A percentile compares a stretch with the other conserved stretches of the same genome.
These are phyloP conservation scores for Galeopterus variegatus DNA, from an alignment of 2,113 vertebrate species.

Conservation along the genomic window DNA sequence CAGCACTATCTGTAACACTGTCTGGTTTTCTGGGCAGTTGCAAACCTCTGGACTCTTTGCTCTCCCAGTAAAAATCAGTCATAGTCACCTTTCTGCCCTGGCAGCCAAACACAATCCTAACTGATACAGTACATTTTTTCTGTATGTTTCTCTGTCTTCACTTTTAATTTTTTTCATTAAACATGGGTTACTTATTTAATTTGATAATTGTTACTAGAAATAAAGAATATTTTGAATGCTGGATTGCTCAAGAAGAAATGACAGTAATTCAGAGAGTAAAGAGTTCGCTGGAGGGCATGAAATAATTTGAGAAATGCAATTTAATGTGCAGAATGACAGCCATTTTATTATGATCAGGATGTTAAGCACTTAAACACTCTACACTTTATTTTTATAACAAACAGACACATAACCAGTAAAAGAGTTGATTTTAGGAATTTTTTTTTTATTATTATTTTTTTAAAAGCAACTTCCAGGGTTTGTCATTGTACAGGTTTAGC, in stretches of 20 bases:
- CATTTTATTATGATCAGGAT: not conserved
- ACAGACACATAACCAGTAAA: constrained; percentile 59
- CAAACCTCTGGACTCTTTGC: not conserved
- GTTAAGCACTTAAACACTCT: not conserved
- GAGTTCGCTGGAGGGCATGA: not conserved
- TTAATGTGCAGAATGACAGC: not conserved
- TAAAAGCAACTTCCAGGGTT: constrained; percentile 77
- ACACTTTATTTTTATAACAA: constrained; percentile 49
- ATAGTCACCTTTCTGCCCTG: not conserved
- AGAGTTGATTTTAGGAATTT: constrained; percentile 76
- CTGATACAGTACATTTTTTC: not conserved
- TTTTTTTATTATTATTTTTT: constrained; percentile 79
- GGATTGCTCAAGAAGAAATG: constrained; percentile 26
- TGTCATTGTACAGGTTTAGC: constrained; percentile 74
- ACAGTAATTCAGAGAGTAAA: not conserved
- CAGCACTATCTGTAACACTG: not conserved
- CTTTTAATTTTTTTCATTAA: constrained; percentile 47
- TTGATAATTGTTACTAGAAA: not conserved
- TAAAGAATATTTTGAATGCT: not conserved
- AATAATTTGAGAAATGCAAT: constrained; percentile 27
- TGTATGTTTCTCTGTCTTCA: not conserved
- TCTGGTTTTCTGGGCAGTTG: not conserved
- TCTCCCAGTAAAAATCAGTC: not conserved
- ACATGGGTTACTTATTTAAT: constrained; percentile 4
- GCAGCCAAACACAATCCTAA: not conserved